A percentile compares a stretch with the other conserved stretches of the same genome.
phyloP scores from a whole-genome alignment of 1,140 invertebrate species.

The Hyposmocoma kahamanoa region DNA sequence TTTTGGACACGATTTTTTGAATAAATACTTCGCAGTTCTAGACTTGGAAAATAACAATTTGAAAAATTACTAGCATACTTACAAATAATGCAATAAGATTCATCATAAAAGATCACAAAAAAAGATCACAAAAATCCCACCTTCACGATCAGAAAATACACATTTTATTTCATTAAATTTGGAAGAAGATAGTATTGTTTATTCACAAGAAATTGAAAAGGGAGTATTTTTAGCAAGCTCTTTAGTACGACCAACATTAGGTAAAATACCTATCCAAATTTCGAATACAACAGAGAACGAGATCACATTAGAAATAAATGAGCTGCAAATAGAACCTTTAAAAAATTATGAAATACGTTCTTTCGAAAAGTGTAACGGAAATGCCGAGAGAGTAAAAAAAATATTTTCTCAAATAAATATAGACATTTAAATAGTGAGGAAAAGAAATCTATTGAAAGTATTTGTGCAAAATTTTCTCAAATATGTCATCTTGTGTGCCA shows the following conservation, averaged over 20 bases:
- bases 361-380: too few species aligned
- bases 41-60: background rate
- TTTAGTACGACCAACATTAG: background rate
- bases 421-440: background rate
- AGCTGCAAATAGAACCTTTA: background rate
- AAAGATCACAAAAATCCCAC: background rate
- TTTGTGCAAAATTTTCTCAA: background rate
- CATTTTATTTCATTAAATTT: background rate
- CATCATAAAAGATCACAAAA: background rate
- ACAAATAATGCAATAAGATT: background rate
- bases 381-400: too few species aligned
- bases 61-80: too few species aligned
- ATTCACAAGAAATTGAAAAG: background rate
- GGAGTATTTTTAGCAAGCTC: background rate
- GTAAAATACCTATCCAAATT: background rate
- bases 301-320: background rate
- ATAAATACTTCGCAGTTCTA: background rate
- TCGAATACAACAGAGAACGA: background rate
- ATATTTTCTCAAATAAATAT: background rate
- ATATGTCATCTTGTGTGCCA: constrained; percentile 1
- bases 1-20: background rate
- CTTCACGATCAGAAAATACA: background rate
- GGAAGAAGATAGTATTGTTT: background rate
- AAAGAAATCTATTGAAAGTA: background rate
- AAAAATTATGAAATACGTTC: background rate